These are phyloP conservation scores for Dipodomys stephensi DNA, from an alignment of 2,113 vertebrate species.

Conservation along the genomic window DNA sequence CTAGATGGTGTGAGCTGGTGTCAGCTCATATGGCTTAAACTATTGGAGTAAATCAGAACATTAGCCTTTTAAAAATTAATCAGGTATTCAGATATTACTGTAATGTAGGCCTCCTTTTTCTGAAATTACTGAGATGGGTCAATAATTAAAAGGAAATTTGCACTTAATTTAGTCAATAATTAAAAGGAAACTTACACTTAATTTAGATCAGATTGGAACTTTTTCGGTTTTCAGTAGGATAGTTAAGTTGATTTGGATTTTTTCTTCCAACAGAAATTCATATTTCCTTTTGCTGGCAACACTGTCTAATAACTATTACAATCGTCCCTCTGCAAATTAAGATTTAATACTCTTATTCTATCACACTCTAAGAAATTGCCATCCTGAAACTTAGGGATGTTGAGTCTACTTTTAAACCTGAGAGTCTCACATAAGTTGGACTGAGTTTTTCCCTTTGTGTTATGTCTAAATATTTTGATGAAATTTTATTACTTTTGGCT, in stretches of 20 bases:
- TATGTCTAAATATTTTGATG: slow-evolving; percentile 74
- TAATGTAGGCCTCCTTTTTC: slow-evolving; percentile 10
- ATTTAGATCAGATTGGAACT: slow-evolving; percentile 51
- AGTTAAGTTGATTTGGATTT: slow-evolving; percentile 55
- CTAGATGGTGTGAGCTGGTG: neutral
- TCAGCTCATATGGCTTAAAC: neutral
- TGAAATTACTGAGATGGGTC: neutral
- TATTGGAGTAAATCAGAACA: neutral
- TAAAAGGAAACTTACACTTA: slow-evolving; percentile 39
- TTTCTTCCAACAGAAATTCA: slow-evolving; percentile 72
- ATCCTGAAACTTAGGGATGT: slow-evolving; percentile 54
- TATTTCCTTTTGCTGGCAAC: slow-evolving; percentile 76
- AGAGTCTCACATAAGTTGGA: slow-evolving; percentile 68
- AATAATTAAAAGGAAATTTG: slow-evolving; percentile 43
- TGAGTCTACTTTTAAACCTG: slow-evolving; percentile 71
- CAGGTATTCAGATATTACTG: slow-evolving; percentile 4
- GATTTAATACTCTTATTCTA: slow-evolving; percentile 67
- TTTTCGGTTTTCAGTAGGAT: slow-evolving; percentile 57
- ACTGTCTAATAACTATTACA: slow-evolving; percentile 57
- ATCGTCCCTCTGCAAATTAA: slow-evolving; percentile 66
- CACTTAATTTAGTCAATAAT: slow-evolving; percentile 55
- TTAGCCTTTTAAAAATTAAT: neutral
- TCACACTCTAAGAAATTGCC: slow-evolving; percentile 61
- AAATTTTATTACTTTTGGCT: slow-evolving; percentile 72
- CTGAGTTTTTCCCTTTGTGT: slow-evolving; percentile 49